These are phyloP conservation scores for Heterotis niloticus DNA, from an alignment of 2,113 vertebrate species.

Conservation along the genomic window DNA sequence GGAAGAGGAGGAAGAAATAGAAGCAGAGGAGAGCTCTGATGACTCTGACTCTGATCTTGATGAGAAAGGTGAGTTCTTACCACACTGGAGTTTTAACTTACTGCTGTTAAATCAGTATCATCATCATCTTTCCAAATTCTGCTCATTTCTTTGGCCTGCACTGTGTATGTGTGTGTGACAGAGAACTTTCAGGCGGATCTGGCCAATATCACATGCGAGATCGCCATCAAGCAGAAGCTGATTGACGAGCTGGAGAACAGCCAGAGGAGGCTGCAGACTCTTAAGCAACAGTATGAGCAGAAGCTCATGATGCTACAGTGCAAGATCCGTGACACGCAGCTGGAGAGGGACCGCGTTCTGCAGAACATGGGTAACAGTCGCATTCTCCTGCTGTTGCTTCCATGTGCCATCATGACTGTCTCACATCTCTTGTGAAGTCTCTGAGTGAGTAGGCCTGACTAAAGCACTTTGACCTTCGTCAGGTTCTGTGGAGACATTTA, in stretches of 20 bases:
- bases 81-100: not conserved
- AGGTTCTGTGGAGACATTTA: constrained; percentile 89
- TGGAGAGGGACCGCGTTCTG: constrained; percentile 93
- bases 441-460: not conserved
- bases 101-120: not conserved
- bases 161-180: constrained; percentile 48
- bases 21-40: constrained; percentile 84
- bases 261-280: constrained; percentile 87
- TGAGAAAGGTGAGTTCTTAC: constrained; percentile 78
- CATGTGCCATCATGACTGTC: too few relatives aligned
- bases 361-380: constrained; percentile 83
- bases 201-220: constrained; percentile 98
- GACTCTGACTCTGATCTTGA: constrained; percentile 91
- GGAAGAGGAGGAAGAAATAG: constrained; percentile 85
- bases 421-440: too few relatives aligned
- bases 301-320: constrained; percentile 93
- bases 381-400: not conserved
- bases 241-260: constrained; percentile 98
- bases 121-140: not conserved
- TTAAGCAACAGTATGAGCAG: constrained; percentile 95
- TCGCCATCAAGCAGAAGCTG: constrained; percentile 97
- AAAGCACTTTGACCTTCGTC: constrained; percentile 11
- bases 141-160: not conserved
- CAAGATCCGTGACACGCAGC: constrained; percentile 94
- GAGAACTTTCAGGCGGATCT: constrained; percentile 91